A percentile compares a stretch with the other conserved stretches of the same genome.
Conservation (phyloP, 2,113 vertebrate species). For the Coracopsis vasa region DNA sequence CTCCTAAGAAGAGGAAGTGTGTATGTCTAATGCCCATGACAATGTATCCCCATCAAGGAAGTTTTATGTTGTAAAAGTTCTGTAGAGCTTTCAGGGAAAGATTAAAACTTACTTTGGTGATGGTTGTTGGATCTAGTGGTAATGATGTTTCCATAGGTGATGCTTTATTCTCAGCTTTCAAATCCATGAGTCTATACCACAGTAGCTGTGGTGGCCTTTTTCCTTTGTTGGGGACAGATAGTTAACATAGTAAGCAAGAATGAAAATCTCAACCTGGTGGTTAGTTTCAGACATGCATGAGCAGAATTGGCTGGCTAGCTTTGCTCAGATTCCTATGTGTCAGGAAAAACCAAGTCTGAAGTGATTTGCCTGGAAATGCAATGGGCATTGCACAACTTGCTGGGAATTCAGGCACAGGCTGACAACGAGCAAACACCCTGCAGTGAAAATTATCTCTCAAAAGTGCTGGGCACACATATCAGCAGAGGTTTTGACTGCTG, state of each 20-base stretch:
- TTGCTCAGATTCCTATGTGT: not conserved
- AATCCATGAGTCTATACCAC: not conserved
- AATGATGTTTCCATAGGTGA: not conserved
- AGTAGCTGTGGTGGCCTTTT: not conserved
- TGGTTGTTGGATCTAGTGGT: not conserved
- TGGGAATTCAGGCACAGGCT: not conserved
- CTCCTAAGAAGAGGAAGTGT: not conserved
- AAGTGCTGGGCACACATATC: not conserved
- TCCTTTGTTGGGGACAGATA: accelerated
- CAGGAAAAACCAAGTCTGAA: not conserved
- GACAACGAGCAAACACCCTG: not conserved
- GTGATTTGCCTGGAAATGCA: not conserved
- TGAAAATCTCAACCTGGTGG: accelerated
- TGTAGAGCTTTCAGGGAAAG: not conserved
- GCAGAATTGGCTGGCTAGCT: accelerated
- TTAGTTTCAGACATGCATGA: not conserved
- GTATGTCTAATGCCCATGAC: not conserved
- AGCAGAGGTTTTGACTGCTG: not conserved
- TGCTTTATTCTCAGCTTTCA: not conserved
- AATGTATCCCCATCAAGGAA: not conserved
- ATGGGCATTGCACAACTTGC: accelerated
- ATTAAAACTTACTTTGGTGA: not conserved
- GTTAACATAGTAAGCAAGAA: not conserved
- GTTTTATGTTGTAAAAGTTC: not conserved
- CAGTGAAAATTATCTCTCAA: not conserved